Evolutionary conservation across 2,888 invertebrate genomes (phyloP).

Genomic region (Drosophila colorata): DNA sequence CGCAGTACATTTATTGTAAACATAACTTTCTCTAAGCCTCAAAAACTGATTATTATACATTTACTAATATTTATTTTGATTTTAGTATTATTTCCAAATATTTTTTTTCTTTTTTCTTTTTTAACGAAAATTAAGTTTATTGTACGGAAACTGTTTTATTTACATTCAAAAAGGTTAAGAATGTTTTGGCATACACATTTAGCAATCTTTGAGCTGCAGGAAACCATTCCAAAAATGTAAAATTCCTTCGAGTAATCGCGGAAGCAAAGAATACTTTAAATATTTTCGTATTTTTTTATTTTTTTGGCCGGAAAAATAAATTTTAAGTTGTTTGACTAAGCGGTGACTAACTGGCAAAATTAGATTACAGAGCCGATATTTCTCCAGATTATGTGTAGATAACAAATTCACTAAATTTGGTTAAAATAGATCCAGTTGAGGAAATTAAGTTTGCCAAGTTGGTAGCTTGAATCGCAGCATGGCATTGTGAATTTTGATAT

Average conservation of each 20-base stretch:
- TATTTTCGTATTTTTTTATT: too few species aligned
- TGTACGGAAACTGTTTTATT: background rate
- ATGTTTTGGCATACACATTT: too few species aligned
- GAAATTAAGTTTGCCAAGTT: conserved; percentile 52
- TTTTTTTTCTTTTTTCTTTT: too few species aligned
- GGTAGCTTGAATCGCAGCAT: conserved; percentile 1
- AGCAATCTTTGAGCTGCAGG: background rate
- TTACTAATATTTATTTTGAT: background rate
- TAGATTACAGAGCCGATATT: background rate
- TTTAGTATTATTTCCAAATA: too few species aligned
- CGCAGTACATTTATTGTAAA: background rate
- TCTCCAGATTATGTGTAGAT: background rate
- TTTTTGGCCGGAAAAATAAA: background rate
- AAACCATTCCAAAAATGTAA: background rate
- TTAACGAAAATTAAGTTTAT: conserved; percentile 1
- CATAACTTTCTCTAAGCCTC: background rate
- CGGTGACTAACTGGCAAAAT: background rate
- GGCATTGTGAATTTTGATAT: conserved; percentile 22
- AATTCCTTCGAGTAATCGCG: conserved; percentile 1
- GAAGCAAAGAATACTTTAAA: conserved; percentile 5
- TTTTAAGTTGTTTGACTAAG: background rate
- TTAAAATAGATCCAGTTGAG: conserved; percentile 12
- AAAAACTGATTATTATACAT: background rate
- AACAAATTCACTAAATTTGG: conserved; percentile 10
- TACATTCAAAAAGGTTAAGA: too few species aligned